phyloP scores from a whole-genome alignment of 2,888 invertebrate species.

The Alloplasta piceator region DNA sequence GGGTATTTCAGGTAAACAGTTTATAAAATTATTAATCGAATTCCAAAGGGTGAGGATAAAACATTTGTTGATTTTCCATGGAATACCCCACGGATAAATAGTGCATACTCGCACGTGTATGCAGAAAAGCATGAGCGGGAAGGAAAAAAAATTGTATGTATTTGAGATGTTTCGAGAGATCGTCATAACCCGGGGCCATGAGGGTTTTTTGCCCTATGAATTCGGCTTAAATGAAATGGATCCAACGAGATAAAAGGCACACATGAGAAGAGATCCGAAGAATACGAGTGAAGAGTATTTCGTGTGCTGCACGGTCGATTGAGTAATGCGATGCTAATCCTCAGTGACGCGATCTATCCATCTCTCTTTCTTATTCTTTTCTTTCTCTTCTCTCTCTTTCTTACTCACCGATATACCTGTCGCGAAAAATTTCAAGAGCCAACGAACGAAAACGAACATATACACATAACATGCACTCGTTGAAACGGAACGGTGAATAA shows the following conservation, averaged over 20 bases:
- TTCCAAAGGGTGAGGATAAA: too few species aligned
- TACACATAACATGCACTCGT: background rate
- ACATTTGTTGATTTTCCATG: too few species aligned
- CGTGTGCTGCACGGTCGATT: slow-evolving; percentile 58
- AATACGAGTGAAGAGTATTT: background rate
- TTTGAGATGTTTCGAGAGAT: slow-evolving; percentile 42
- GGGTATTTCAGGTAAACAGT: background rate
- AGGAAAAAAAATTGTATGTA: background rate
- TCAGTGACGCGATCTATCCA: slow-evolving; percentile 56
- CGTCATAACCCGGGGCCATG: slow-evolving; percentile 72
- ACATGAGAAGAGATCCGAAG: slow-evolving; percentile 6
- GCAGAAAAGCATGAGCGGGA: slow-evolving; percentile 41
- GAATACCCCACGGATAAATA: too few species aligned
- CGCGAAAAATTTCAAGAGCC: slow-evolving; percentile 24
- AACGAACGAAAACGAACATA: slow-evolving; percentile 2
- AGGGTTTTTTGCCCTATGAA: slow-evolving; percentile 78
- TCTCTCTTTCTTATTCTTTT: slow-evolving; percentile 26
- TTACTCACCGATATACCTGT: slow-evolving; percentile 3
- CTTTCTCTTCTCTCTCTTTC: background rate
- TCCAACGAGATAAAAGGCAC: slow-evolving; percentile 67
- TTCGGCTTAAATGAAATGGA: slow-evolving; percentile 83
- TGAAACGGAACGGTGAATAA: slow-evolving; percentile 6
- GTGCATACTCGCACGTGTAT: background rate
- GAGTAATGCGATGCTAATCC: slow-evolving; percentile 83
- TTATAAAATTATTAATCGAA: too few species aligned